Evolutionary conservation across 2,888 invertebrate species (phyloP).

Genomic region (Amphipoea oculea): DNA sequence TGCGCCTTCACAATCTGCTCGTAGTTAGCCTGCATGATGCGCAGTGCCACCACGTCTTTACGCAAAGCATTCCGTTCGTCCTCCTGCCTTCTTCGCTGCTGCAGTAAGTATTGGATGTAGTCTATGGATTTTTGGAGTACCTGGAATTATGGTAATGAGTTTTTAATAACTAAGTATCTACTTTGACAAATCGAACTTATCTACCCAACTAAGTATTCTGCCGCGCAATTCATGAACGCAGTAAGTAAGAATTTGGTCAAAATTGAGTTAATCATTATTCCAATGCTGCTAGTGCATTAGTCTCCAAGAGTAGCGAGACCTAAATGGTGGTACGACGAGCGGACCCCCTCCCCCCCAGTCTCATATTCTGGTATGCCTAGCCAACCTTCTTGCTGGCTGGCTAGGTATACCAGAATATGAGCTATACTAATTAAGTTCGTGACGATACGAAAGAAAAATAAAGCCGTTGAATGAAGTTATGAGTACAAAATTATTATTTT

Average conservation of each 20-base stretch:
- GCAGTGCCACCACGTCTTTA: constrained; percentile 97
- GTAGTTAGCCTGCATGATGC: constrained; percentile 98
- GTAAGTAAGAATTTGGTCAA: not conserved
- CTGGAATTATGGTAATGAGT: constrained; percentile 69
- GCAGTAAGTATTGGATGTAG: constrained; percentile 97
- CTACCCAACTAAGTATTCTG: not conserved
- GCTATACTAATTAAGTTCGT: not conserved
- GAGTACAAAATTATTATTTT: not conserved
- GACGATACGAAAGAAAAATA: not conserved
- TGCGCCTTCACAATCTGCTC: constrained; percentile 99
- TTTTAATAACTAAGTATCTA: constrained; percentile 5
- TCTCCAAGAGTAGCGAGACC: not conserved
- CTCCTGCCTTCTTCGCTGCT: constrained; percentile 98
- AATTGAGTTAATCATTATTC: not conserved
- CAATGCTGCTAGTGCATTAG: not conserved
- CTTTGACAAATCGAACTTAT: not conserved
- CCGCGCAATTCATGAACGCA: not conserved
- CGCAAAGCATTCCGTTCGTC: constrained; percentile 97
- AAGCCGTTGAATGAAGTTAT: not conserved
- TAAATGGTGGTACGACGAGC: not conserved
- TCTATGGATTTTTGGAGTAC: constrained; percentile 98
- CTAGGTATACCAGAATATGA: too few relatives aligned
- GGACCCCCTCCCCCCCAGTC: not conserved
- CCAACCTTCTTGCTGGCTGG: too few relatives aligned
- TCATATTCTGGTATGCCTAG: too few relatives aligned